Evolutionary conservation across 2,113 vertebrate species (phyloP).

Genomic region (Cyanistes caeruleus): DNA sequence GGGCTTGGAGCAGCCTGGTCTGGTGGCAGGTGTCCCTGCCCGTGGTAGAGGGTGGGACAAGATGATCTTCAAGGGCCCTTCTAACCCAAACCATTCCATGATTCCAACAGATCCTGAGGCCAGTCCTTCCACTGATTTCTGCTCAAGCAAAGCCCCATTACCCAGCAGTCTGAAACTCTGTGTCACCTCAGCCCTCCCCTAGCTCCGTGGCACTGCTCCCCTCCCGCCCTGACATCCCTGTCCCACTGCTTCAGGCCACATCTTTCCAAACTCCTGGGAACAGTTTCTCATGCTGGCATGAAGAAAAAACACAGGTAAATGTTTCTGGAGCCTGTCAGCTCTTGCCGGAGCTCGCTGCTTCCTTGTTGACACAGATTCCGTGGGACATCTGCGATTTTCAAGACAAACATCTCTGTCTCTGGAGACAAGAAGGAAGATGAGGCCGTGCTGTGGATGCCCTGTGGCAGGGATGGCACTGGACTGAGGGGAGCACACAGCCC

Average conservation of each 20-base stretch:
- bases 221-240: accelerated
- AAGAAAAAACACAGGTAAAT: neutral
- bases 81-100: neutral
- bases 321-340: neutral
- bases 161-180: neutral
- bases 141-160: neutral
- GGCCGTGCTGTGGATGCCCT: neutral
- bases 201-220: neutral
- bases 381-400: neutral
- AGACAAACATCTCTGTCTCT: neutral
- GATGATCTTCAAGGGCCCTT: neutral
- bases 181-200: neutral
- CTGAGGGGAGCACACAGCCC: neutral
- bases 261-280: neutral
- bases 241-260: neutral
- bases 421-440: neutral
- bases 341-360: neutral
- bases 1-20: neutral
- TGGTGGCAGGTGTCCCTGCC: neutral
- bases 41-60: neutral
- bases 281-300: neutral
- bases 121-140: neutral
- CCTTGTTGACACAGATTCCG: neutral
- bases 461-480: neutral
- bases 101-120: neutral